Percentiles rank a stretch among this genome's conserved stretches.
Conservation (phyloP, 2,888 invertebrate species). For the Acanthosepion pharaonis region DNA sequence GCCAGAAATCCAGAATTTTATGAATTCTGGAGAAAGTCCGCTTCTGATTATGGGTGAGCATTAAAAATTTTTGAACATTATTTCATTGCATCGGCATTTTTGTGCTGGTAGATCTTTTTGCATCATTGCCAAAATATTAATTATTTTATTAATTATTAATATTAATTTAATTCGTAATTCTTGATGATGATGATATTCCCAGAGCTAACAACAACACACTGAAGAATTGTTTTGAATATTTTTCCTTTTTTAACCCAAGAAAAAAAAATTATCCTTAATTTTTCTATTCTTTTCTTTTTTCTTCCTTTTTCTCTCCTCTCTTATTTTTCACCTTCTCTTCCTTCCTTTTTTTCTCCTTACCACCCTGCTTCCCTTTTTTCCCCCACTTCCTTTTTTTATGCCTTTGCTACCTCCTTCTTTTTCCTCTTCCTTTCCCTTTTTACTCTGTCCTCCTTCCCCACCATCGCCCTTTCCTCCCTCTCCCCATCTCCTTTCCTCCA, state of each 20-base stretch:
- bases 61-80: conserved; percentile 41
- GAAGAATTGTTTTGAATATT: not conserved
- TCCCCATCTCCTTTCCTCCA: not conserved
- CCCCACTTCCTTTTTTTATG: not conserved
- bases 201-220: not conserved
- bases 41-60: conserved; percentile 45
- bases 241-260: not conserved
- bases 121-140: not conserved
- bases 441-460: not conserved
- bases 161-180: not conserved
- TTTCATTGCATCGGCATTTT: conserved; percentile 25
- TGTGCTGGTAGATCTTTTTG: not conserved
- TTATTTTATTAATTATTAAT: not conserved
- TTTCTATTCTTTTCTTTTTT: not conserved
- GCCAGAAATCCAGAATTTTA: conserved; percentile 46
- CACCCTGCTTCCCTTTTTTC: too few relatives aligned
- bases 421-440: not conserved
- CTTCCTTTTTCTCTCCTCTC: not conserved
- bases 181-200: not conserved
- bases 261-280: not conserved
- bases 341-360: not conserved
- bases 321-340: not conserved
- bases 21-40: conserved; percentile 46
- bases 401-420: not conserved
- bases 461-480: not conserved